Evolutionary conservation across 2,888 invertebrate species (phyloP).

Genomic region (Auanema sp.): DNA sequence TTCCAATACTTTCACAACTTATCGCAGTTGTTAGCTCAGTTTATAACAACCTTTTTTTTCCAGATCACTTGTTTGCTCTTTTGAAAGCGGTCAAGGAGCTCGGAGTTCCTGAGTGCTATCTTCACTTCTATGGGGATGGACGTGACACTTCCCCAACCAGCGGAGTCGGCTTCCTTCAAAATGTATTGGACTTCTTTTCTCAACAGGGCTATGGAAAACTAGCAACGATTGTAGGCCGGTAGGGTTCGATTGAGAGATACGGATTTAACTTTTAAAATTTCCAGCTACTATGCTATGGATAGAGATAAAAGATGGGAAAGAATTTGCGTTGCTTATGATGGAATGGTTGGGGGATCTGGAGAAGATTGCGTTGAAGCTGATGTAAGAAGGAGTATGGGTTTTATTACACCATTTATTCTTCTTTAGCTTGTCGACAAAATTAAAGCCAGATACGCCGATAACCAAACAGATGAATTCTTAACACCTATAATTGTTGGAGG

Average conservation of each 20-base stretch:
- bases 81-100: slow-evolving; percentile 65
- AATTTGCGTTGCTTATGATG: slow-evolving; percentile 66
- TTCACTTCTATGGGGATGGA: slow-evolving; percentile 66
- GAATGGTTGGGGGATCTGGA: slow-evolving; percentile 65
- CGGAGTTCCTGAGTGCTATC: slow-evolving; percentile 65
- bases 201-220: slow-evolving; percentile 62
- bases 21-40: neutral
- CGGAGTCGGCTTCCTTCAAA: slow-evolving; percentile 63
- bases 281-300: slow-evolving; percentile 68
- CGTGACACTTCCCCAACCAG: slow-evolving; percentile 66
- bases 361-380: slow-evolving; percentile 59
- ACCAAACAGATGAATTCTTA: slow-evolving; percentile 67
- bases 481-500: slow-evolving; percentile 64
- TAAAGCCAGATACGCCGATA: slow-evolving; percentile 61
- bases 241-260: neutral
- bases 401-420: neutral
- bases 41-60: slow-evolving; percentile 5
- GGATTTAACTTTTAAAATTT: slow-evolving; percentile 18
- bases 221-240: slow-evolving; percentile 64
- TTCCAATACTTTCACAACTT: neutral
- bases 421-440: slow-evolving; percentile 57
- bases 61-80: slow-evolving; percentile 65
- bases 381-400: slow-evolving; percentile 19
- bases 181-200: slow-evolving; percentile 58
- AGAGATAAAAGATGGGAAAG: slow-evolving; percentile 64